phyloP scores from a whole-genome alignment of 2,888 invertebrate species.

The Caenorhabditis becei region DNA sequence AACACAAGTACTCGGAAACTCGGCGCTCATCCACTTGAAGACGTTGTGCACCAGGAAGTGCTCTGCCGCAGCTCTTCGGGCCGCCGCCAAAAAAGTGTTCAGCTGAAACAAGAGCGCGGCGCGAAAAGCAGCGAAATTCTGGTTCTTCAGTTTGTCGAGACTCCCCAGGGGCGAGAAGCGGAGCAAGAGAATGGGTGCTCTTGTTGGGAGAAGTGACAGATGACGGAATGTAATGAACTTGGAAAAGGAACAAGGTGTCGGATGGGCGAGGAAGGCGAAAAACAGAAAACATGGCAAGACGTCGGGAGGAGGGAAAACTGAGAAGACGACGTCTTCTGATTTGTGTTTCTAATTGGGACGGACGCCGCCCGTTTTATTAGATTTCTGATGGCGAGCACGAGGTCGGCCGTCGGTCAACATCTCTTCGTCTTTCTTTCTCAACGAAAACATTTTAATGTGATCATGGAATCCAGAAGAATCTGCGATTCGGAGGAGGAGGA shows the following conservation, averaged over 20 bases:
- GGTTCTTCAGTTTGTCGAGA: background rate
- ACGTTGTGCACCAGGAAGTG: conserved; percentile 34
- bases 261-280: background rate
- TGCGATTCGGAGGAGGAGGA: no score
- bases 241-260: background rate
- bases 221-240: conserved; percentile 11
- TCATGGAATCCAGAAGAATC: background rate
- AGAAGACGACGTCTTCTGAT: conserved; percentile 9
- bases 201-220: background rate
- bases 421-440: background rate
- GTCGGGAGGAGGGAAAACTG: background rate
- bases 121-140: background rate
- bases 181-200: background rate
- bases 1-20: conserved; percentile 3
- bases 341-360: conserved; percentile 31
- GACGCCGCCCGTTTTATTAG: conserved; percentile 15
- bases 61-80: background rate
- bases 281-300: background rate
- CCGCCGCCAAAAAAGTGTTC: conserved; percentile 25
- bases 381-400: conserved; percentile 14
- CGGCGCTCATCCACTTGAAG: background rate
- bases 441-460: conserved; percentile 20
- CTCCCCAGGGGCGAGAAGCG: background rate
- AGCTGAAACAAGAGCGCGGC: conserved; percentile 11
- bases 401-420: conserved; percentile 15